A percentile compares a stretch with the other conserved stretches of the same genome.
These are phyloP conservation scores for Lacerta bilineata DNA, from an alignment of 2,797 vertebrate species.

Conservation along the genomic window DNA sequence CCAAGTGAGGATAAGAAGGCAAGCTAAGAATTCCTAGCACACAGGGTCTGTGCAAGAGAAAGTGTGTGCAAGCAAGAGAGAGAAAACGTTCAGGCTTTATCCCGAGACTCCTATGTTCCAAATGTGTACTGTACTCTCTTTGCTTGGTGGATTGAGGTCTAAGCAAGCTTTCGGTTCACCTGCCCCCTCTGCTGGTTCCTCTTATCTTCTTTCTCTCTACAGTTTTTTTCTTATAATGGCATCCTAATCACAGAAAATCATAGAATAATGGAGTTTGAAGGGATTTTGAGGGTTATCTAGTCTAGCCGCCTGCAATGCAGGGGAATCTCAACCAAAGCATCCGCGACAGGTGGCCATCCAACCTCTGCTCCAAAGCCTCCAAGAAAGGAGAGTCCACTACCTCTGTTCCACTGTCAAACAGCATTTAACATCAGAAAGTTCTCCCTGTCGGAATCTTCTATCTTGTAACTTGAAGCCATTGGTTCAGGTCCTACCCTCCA, in stretches of 20 bases:
- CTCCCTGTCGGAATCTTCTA: too few relatives aligned
- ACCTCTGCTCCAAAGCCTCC: too few relatives aligned
- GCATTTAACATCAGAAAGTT: too few relatives aligned
- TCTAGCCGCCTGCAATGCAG: too few relatives aligned
- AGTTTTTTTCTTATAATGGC: background rate
- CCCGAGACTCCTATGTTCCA: background rate
- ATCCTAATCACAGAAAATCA: background rate
- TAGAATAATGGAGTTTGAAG: background rate
- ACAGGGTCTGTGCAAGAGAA: background rate
- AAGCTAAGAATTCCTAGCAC: background rate
- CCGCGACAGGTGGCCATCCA: too few relatives aligned
- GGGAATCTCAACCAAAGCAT: too few relatives aligned
- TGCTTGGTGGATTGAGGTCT: background rate
- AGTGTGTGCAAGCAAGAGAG: background rate
- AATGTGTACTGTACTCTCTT: background rate
- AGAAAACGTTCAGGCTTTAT: background rate
- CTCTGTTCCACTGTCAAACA: too few relatives aligned
- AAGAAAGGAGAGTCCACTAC: too few relatives aligned
- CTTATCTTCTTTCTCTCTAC: background rate
- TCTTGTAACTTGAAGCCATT: too few relatives aligned
- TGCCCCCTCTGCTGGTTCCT: constrained; percentile 31
- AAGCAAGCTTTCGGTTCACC: background rate
- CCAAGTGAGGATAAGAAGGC: background rate
- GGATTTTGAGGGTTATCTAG: background rate
- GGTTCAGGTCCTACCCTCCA: too few relatives aligned